A percentile compares a stretch with the other conserved stretches of the same genome.
Evolutionary conservation across 1,140 invertebrate species (phyloP).

Genomic region (Eriocheir sinensis): DNA sequence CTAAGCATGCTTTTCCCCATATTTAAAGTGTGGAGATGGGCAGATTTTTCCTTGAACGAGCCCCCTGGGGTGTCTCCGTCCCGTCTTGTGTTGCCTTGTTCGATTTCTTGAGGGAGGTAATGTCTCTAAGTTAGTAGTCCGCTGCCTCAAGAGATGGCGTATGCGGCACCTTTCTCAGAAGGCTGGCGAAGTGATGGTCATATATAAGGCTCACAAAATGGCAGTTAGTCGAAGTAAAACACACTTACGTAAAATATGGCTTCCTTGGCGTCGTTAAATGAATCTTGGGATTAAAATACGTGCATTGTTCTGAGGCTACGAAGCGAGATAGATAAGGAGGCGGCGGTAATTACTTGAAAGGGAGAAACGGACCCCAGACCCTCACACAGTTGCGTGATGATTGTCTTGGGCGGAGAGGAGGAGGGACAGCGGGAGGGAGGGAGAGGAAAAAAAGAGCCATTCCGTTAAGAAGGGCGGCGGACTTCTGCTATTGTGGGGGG

Average conservation of each 20-base stretch:
- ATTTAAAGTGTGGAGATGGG: not conserved
- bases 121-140: slow-evolving; percentile 60
- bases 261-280: slow-evolving; percentile 75
- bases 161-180: slow-evolving; percentile 59
- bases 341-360: slow-evolving; percentile 76
- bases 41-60: not conserved
- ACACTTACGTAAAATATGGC: slow-evolving; percentile 78
- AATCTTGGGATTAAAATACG: slow-evolving; percentile 78
- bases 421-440: slow-evolving; percentile 34
- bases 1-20: not conserved
- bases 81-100: slow-evolving; percentile 43
- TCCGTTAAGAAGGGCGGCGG: slow-evolving; percentile 70
- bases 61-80: not conserved
- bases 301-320: slow-evolving; percentile 74
- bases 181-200: slow-evolving; percentile 70
- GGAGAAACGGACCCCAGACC: slow-evolving; percentile 57
- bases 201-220: slow-evolving; percentile 79
- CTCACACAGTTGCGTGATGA: slow-evolving; percentile 78
- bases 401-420: slow-evolving; percentile 61
- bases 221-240: slow-evolving; percentile 78
- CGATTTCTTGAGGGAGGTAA: slow-evolving; percentile 70
- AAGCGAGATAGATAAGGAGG: slow-evolving; percentile 77
- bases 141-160: slow-evolving; percentile 76
- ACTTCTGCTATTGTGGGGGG: slow-evolving; percentile 75
- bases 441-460: slow-evolving; percentile 50